A percentile compares a stretch with the other conserved stretches of the same genome.
Evolutionary conservation across 2,888 invertebrate species (phyloP).

Genomic region (Aphidius colemani): DNA sequence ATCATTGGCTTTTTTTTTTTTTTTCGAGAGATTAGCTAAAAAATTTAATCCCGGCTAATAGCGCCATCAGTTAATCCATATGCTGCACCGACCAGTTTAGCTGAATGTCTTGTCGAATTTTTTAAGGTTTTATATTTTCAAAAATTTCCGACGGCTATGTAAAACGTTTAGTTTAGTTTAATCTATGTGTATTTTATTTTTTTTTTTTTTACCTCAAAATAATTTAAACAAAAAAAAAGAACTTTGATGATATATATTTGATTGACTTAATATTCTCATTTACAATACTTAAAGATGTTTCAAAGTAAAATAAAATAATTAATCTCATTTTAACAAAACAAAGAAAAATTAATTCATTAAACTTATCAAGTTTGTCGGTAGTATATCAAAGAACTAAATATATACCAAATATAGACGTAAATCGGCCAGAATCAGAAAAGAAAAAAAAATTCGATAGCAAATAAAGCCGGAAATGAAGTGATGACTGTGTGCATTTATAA

Average conservation of each 20-base stretch:
- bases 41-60: slow-evolving; percentile 34
- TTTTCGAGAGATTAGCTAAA: slow-evolving; percentile 34
- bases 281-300: too few species aligned
- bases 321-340: too few species aligned
- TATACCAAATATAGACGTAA: too few species aligned
- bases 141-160: too few species aligned
- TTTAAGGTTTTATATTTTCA: not conserved
- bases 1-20: slow-evolving; percentile 25
- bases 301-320: too few species aligned
- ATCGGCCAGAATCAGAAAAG: not conserved
- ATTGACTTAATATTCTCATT: not conserved
- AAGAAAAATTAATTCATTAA: too few species aligned
- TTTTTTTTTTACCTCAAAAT: too few species aligned
- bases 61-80: slow-evolving; percentile 46
- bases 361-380: too few species aligned
- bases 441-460: slow-evolving; percentile 21
- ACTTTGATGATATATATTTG: not conserved
- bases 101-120: slow-evolving; percentile 7
- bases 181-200: not conserved
- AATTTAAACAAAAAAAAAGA: too few species aligned
- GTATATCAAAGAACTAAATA: too few species aligned
- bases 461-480: slow-evolving; percentile 27
- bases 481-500: slow-evolving; percentile 11
- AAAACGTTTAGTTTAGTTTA: too few species aligned
- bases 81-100: slow-evolving; percentile 18